Base-by-base conservation (phyloP, 1,140 invertebrate species). In the Cardiocondyla obscurior region DNA sequence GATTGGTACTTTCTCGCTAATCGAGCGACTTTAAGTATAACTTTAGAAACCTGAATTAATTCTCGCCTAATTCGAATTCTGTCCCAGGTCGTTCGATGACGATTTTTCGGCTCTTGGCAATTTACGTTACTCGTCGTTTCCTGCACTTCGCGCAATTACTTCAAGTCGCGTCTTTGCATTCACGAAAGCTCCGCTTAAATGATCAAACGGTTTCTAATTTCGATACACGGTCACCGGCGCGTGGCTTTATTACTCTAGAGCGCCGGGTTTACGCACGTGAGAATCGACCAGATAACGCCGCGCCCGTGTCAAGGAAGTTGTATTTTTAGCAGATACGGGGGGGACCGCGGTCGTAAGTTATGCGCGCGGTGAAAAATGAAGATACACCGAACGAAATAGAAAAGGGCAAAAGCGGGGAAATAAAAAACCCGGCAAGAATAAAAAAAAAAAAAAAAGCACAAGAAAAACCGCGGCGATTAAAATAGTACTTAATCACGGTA, bases 321-420 rank as follows among this genome's bases (percentile, higher is more conserved):
- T 79, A 79, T 79, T 79, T 79, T 79, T 79, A 79, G 44, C 33
- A 67, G 62, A 67, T 67, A 79, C 33, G 74, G 14, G 6, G 22
- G 1, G 6, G 22, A 0, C 22, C 25, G 60, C 22, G 33, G 30
- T 6, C 46, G 44, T 51, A 65, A 65, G 16, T 42, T 79, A 28
- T 42, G 67, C 28, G 33, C n/a, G 12, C 44, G 8, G 22, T 53
- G n/a, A n/a, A 67, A 77, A 77, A 67, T 39, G 10, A 10, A 79
- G 62, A 67, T 62, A 55, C 0, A 62, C 8, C 16, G n/a, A 65
- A 42, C 25, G 39, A n/a, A 7, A 42, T 30, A 16, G 74, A 39
- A 6, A 30, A 19, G 7, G n/a, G 12, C 14, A 49, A 64, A 64
- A 49, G 33, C 3, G 30, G 8, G 36, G 10, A 65, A 77, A 49